phyloP scores from a whole-genome alignment of 2,888 invertebrate genomes.

The Archips crataeganus region DNA sequence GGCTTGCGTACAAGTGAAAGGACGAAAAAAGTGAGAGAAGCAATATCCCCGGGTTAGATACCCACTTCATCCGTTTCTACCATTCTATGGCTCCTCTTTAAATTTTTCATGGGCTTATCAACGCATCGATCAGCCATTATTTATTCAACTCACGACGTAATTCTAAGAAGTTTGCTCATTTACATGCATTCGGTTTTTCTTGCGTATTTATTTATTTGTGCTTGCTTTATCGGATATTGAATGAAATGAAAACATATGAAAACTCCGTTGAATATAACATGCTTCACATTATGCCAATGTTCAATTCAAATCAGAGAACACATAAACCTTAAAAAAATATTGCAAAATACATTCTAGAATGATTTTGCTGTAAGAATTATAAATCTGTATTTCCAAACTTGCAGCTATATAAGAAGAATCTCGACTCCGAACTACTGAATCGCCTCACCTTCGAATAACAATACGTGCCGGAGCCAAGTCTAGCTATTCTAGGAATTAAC shows the following conservation, averaged over 20 bases:
- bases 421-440: slow-evolving; percentile 42
- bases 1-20: slow-evolving; percentile 64
- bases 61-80: slow-evolving; percentile 62
- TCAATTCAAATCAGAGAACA: slow-evolving; percentile 39
- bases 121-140: slow-evolving; percentile 77
- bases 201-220: slow-evolving; percentile 71
- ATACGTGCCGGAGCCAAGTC: slow-evolving; percentile 54
- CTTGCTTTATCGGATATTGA: slow-evolving; percentile 67
- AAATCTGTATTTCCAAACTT: not conserved
- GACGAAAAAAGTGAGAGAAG: slow-evolving; percentile 65
- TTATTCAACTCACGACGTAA: slow-evolving; percentile 79
- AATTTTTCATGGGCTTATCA: slow-evolving; percentile 79
- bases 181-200: slow-evolving; percentile 73
- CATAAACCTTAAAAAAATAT: not conserved
- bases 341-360: not conserved
- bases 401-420: slow-evolving; percentile 26
- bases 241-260: slow-evolving; percentile 64
- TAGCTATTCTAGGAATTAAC: slow-evolving; percentile 66
- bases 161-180: slow-evolving; percentile 77
- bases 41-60: slow-evolving; percentile 64
- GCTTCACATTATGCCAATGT: slow-evolving; percentile 49
- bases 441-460: slow-evolving; percentile 47
- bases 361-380: not conserved
- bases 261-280: slow-evolving; percentile 54
- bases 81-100: slow-evolving; percentile 71